These are phyloP conservation scores for Propithecus coquereli DNA, from an alignment of 2,113 vertebrate species.

Conservation along the genomic window DNA sequence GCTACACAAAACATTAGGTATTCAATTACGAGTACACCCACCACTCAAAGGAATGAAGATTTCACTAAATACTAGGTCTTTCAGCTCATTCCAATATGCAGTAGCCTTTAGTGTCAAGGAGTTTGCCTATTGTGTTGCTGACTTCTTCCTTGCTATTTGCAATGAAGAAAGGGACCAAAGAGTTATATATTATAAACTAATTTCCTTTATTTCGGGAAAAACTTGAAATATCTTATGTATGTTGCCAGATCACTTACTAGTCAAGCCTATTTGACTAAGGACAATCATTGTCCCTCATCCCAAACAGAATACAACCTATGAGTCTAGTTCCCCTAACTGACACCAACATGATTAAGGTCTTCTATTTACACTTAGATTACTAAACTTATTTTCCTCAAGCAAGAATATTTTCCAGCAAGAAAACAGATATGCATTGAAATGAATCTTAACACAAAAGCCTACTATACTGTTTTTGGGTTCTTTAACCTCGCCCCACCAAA, in stretches of 20 bases:
- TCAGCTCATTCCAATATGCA: background rate
- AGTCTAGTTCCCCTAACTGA: background rate
- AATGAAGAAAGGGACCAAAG: background rate
- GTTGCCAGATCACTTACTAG: background rate
- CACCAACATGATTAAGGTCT: background rate
- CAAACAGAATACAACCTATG: conserved; percentile 3
- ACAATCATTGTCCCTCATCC: background rate
- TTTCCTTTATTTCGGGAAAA: background rate
- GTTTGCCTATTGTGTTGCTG: conserved; percentile 17
- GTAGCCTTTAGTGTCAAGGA: background rate
- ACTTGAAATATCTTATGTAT: background rate
- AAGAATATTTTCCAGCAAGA: background rate
- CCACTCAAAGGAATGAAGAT: background rate
- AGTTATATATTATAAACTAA: background rate
- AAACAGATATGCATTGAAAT: background rate
- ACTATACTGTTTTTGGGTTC: background rate
- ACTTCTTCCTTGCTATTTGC: conserved; percentile 11
- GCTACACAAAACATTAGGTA: background rate
- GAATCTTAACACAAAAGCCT: background rate
- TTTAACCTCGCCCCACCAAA: background rate
- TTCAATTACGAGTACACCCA: background rate
- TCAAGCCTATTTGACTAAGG: background rate
- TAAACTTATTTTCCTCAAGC: conserved; percentile 1
- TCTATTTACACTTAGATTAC: background rate
- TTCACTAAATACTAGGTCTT: background rate